Evolutionary conservation across 2,113 vertebrate genomes (phyloP).

Genomic region (Campylomormyrus tamandua): DNA sequence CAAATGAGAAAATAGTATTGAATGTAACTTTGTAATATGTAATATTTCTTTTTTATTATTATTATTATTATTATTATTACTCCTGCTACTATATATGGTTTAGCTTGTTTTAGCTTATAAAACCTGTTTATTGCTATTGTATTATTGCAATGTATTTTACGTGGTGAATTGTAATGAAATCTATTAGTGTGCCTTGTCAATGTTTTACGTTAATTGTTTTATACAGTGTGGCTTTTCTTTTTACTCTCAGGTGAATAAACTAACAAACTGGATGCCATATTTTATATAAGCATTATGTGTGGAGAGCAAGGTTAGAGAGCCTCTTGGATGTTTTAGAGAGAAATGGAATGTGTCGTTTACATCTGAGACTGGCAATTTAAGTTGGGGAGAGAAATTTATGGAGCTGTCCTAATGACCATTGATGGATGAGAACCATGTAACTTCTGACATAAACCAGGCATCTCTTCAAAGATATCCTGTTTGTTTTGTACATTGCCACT

Average conservation of each 20-base stretch:
- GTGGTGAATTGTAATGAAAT: slow-evolving; percentile 57
- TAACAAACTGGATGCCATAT: slow-evolving; percentile 30
- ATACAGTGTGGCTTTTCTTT: slow-evolving; percentile 62
- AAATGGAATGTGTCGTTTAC: not conserved
- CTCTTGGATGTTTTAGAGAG: not conserved
- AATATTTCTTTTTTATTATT: slow-evolving; percentile 75
- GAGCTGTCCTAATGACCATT: not conserved
- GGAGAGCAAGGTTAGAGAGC: not conserved
- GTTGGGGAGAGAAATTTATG: not conserved
- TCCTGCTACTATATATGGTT: slow-evolving; percentile 35
- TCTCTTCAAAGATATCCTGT: no score
- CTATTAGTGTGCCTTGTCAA: slow-evolving; percentile 45
- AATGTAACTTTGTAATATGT: slow-evolving; percentile 8
- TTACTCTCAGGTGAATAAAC: slow-evolving; percentile 75
- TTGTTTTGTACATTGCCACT: not conserved
- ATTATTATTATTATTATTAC: slow-evolving; percentile 53
- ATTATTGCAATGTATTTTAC: slow-evolving; percentile 34
- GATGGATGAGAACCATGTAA: not conserved
- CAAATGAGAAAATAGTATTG: not conserved
- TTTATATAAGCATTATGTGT: not conserved
- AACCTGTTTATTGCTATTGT: slow-evolving; percentile 45
- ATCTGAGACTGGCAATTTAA: not conserved
- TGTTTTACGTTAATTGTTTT: slow-evolving; percentile 57
- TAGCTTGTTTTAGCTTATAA: slow-evolving; percentile 35
- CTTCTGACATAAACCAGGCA: not conserved